Base-by-base conservation (phyloP, 2,797 vertebrate species). In the Anguilla marmorata region DNA sequence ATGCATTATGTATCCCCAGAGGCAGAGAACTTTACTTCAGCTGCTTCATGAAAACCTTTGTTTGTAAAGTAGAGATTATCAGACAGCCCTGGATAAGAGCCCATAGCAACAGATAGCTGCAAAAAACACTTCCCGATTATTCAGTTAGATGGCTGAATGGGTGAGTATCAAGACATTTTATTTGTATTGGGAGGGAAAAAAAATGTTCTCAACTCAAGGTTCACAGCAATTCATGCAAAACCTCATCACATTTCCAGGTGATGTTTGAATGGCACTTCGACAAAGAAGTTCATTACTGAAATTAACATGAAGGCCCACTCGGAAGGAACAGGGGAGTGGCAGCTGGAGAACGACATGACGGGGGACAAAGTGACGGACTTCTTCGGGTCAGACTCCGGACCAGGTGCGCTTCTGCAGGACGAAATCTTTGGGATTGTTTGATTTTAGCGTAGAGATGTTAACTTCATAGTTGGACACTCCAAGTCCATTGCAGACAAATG, bases 251-350 rank as follows among this genome's bases (percentile, higher is more conserved):
- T 72, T 66, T 90, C 90, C 89, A 86, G 88, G 88, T 91, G 88
- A 91, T 89, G 92, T 87, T 88, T 80, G 91, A 93, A 93, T 92
- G 91, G 93, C 93, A 94, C 92, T 94, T 94, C 1, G 89, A 82
- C 74, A 91, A 91, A 89, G 83, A 27, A 72, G 88, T 89, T 54
- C 33, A 86, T 88, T 89, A 86, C 58, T 90, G 80, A 89, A 52
- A 90, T 87, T 74, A 76, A 80, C 88, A 83, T 21, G 69, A 37
- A 84, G 54, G 52, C 30, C 30, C 45, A 66, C 41, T 54, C n/a
- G 11, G 19, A 30, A 24, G 27, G 58, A 82, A 37, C 72, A 63
- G 85, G 88, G 63, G 79, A 79, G 58, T 48, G 86, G 86, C 16
- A 0, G 87, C 87, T 90, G 52, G 0, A 37, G 45, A 27, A 50